These are phyloP conservation scores for Artibeus lituratus DNA, from an alignment of 2,797 vertebrate genomes.

Conservation along the genomic window DNA sequence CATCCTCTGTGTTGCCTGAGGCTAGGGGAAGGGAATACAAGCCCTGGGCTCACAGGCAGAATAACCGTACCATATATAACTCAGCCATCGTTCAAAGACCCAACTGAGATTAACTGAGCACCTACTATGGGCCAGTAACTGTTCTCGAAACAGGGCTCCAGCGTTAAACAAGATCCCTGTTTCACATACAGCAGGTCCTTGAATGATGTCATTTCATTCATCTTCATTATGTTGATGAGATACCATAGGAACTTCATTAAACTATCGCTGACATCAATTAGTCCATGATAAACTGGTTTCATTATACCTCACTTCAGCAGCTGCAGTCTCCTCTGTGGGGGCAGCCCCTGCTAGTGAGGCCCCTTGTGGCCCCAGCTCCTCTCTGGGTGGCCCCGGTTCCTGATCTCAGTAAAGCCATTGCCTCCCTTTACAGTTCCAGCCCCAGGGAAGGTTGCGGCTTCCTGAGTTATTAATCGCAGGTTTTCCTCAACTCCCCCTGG, in stretches of 20 bases:
- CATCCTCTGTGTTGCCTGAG: neutral
- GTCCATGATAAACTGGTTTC: too few relatives aligned
- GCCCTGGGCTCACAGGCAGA: neutral
- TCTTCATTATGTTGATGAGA: neutral
- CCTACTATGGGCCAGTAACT: neutral
- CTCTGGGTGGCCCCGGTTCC: neutral
- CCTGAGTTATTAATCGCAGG: neutral
- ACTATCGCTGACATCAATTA: neutral
- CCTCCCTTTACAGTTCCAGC: neutral
- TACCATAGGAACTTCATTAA: neutral
- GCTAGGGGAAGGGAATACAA: neutral
- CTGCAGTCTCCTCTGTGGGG: neutral
- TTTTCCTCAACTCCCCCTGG: neutral
- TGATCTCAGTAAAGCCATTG: neutral
- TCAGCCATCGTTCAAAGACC: neutral
- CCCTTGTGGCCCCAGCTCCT: neutral
- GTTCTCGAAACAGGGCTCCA: neutral
- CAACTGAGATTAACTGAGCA: neutral
- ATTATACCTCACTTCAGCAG: neutral
- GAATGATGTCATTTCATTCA: neutral
- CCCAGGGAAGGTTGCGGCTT: neutral
- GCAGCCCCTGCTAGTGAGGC: neutral
- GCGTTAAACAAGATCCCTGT: neutral
- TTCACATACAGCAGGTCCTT: neutral
- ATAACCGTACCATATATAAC: neutral